Conservation (phyloP, 2,113 vertebrate genomes). For the Apteryx owenii region DNA sequence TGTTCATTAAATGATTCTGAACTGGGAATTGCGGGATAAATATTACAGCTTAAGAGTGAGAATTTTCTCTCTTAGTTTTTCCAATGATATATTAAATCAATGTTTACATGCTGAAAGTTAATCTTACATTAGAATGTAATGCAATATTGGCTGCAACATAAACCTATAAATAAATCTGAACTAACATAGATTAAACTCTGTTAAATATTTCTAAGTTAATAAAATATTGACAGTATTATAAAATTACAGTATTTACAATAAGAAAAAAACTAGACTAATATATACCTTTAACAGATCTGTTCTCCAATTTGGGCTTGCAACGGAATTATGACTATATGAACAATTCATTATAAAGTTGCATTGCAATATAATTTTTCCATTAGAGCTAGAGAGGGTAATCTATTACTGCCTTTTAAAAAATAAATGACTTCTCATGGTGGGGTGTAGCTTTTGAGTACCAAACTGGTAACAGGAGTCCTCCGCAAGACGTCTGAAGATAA, state of each 20-base stretch:
- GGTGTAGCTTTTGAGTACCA: constrained; percentile 78
- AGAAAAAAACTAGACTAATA: constrained; percentile 82
- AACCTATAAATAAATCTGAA: constrained; percentile 80
- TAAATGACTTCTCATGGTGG: constrained; percentile 78
- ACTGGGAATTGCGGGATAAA: constrained; percentile 60
- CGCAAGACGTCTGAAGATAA: constrained; percentile 67
- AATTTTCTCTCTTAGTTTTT: constrained; percentile 76
- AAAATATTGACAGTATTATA: constrained; percentile 85
- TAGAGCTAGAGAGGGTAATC: constrained; percentile 66
- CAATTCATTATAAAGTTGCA: constrained; percentile 82
- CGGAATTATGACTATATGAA: constrained; percentile 72
- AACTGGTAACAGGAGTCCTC: constrained; percentile 78
- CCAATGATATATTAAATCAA: constrained; percentile 63
- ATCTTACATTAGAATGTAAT: constrained; percentile 83
- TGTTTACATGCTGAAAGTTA: constrained; percentile 79
- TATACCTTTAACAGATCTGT: constrained; percentile 82
- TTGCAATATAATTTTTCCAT: constrained; percentile 73
- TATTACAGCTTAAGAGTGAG: constrained; percentile 69
- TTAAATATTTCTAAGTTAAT: constrained; percentile 85
- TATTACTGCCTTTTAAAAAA: constrained; percentile 74
- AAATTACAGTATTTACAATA: constrained; percentile 87
- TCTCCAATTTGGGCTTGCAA: constrained; percentile 79
- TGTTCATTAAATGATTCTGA: not conserved
- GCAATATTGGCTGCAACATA: constrained; percentile 80
- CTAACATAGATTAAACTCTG: constrained; percentile 82